Evolutionary conservation across 1,140 invertebrate genomes (phyloP).

Genomic region (Calliopsis andreniformis): DNA sequence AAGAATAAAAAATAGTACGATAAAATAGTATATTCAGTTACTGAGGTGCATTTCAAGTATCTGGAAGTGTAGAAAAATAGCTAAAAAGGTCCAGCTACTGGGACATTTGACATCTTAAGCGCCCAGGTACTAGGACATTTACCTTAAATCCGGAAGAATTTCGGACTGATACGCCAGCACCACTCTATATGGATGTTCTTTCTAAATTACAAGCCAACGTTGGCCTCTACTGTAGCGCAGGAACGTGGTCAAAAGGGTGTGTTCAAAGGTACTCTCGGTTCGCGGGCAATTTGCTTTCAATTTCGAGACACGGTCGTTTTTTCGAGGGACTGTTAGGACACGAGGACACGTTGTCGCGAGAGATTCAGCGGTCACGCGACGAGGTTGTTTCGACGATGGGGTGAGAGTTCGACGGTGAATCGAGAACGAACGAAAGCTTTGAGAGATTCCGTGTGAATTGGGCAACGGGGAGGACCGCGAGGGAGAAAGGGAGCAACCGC

Average conservation of each 20-base stretch:
- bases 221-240: no score
- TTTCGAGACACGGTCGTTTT: background rate
- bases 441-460: background rate
- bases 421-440: conserved; percentile 5
- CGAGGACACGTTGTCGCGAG: background rate
- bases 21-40: no score
- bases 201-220: no score
- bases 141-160: no score
- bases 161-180: no score
- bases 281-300: conserved; percentile 1
- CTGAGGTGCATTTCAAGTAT: no score
- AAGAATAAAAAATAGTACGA: no score
- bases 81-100: no score
- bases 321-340: background rate
- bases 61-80: no score
- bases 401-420: conserved; percentile 33
- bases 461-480: background rate
- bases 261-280: background rate
- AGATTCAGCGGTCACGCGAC: conserved; percentile 8
- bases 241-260: background rate
- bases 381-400: background rate
- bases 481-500: background rate
- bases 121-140: no score
- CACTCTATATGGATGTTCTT: no score
- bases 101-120: no score